Evolutionary conservation across 2,113 vertebrate genomes (phyloP).

Genomic region (Atrichornis clamosus): DNA sequence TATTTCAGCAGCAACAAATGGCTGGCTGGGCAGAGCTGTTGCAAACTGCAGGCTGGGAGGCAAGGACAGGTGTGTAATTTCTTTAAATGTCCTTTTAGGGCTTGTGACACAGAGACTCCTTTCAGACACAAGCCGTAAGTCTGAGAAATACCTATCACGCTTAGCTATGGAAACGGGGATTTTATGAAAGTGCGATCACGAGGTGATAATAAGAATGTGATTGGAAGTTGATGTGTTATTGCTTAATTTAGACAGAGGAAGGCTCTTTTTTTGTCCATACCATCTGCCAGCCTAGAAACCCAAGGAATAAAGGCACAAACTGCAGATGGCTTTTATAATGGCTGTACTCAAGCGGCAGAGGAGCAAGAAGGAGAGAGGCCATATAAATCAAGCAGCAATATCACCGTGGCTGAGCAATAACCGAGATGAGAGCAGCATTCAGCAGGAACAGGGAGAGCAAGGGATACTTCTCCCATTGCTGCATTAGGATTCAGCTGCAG

Average conservation of each 20-base stretch:
- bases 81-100: background rate
- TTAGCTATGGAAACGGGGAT: background rate
- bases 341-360: background rate
- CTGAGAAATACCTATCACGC: constrained; percentile 8
- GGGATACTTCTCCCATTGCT: background rate
- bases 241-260: constrained; percentile 36
- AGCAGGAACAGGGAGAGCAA: background rate
- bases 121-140: constrained; percentile 27
- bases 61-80: constrained; percentile 23
- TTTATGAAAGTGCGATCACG: background rate
- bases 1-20: background rate
- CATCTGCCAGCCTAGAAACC: constrained; percentile 65
- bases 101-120: background rate
- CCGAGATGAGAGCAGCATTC: background rate
- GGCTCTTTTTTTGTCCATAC: constrained; percentile 22
- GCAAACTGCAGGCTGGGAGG: background rate
- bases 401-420: background rate
- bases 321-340: constrained; percentile 50
- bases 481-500: background rate
- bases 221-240: constrained; percentile 12
- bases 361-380: background rate
- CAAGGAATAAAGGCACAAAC: constrained; percentile 33
- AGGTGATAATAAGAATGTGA: constrained; percentile 37
- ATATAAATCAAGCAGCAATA: constrained; percentile 25
- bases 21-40: background rate